Base-by-base conservation (phyloP, 2,797 vertebrate genomes). In the Strix occidentalis region DNA sequence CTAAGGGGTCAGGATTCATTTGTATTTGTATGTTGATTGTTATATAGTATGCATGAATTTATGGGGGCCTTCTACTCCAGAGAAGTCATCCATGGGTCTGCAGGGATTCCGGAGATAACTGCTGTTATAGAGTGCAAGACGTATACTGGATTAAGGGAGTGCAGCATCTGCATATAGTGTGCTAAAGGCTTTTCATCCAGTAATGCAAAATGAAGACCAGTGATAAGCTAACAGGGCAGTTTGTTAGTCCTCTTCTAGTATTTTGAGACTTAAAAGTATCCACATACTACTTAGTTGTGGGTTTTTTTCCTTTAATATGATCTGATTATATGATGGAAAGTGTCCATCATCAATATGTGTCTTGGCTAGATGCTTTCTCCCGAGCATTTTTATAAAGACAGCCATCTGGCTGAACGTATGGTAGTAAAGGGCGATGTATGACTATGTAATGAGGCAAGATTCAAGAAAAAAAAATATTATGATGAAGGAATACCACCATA, bases 281-380 rank as follows among this genome's bases (percentile, higher is more conserved):
- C 37, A 70, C 8, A 11, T 64, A 12, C 20, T 83, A 12, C 48
- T 92, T 76, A 63, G 33, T 56, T 48, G 31, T 77, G 61, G 14
- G 4, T 0, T 24, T 61, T 83, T 60, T 75, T 19, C 23, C 25
- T 90, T 79, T 64, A 56, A n/a, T 75, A 13, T 21, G 18, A 16
- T 89, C 41, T 93, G 56, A 80, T 81, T 89, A 45, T 48, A 21
- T 39, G 53, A 17, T 65, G n/a, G 26, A 58, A 77, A n/a, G 65
- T 87, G 25, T 66, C 57, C 31, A 29, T 90, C 89, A 71, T 61
- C 70, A 82, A 3, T 84, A 29, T 48, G n/a, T 90, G 28, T 77
- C 57, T 94, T 80, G 9, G 9, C 83, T 95, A 94, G 92, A 93
- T 97, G 94, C 85, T 68, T 29, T 81, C 95, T 91, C 43, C 13